Percentiles rank a stretch among this genome's conserved stretches.
Conservation (phyloP, 2,888 invertebrate genomes). For the Tipula confusa region DNA sequence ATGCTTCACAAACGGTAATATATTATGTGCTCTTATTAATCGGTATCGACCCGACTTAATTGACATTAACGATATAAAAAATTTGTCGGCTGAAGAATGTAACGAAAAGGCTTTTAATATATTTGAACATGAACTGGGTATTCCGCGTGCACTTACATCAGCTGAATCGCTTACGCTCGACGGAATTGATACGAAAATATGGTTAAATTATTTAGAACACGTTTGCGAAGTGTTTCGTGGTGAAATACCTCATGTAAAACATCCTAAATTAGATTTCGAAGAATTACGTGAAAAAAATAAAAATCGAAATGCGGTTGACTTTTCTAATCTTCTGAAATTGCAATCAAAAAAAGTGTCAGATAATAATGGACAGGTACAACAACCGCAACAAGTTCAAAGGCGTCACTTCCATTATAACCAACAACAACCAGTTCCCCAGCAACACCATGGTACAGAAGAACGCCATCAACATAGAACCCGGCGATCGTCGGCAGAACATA, state of each 20-base stretch:
- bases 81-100: conserved; percentile 61
- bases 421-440: background rate
- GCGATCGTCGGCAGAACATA: conserved; percentile 41
- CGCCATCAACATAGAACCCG: conserved; percentile 48
- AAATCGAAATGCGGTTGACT: conserved; percentile 46
- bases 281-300: conserved; percentile 48
- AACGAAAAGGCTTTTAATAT: conserved; percentile 82
- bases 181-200: conserved; percentile 46
- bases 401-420: conserved; percentile 21
- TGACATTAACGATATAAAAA: conserved; percentile 63
- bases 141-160: conserved; percentile 67
- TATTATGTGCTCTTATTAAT: conserved; percentile 48
- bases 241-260: conserved; percentile 79
- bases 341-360: conserved; percentile 43
- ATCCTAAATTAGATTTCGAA: conserved; percentile 61
- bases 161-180: conserved; percentile 57
- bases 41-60: conserved; percentile 85
- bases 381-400: background rate
- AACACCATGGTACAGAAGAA: conserved; percentile 43
- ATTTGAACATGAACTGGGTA: conserved; percentile 77
- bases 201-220: conserved; percentile 77
- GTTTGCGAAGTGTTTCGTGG: conserved; percentile 88
- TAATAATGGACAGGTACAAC: conserved; percentile 32
- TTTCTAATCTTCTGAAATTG: conserved; percentile 45
- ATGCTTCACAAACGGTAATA: conserved; percentile 48